These are phyloP conservation scores for Stenotaenia linearis DNA, from an alignment of 2,888 invertebrate species.

Conservation along the genomic window DNA sequence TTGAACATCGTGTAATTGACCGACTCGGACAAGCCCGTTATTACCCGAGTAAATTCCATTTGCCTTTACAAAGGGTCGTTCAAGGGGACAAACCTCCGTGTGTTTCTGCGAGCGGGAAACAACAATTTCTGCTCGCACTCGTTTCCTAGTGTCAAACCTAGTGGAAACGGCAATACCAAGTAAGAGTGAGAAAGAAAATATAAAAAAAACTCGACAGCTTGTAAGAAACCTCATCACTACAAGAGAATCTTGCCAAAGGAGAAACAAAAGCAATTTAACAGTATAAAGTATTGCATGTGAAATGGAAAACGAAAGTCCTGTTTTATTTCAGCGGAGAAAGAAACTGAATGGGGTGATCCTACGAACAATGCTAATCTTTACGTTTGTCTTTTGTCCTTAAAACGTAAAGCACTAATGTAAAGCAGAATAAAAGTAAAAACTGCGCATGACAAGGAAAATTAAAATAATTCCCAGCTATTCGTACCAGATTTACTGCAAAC, in stretches of 20 bases:
- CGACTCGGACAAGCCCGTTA: neutral
- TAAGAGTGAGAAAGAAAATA: neutral
- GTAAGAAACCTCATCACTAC: neutral
- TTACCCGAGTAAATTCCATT: neutral
- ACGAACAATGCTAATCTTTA: neutral
- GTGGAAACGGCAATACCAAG: neutral
- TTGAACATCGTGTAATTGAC: neutral
- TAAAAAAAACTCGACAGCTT: neutral
- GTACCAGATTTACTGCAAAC: too few relatives aligned
- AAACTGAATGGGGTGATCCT: neutral
- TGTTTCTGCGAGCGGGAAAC: neutral
- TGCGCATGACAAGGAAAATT: too few relatives aligned
- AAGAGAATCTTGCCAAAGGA: neutral
- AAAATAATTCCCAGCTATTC: too few relatives aligned
- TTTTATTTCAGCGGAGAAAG: neutral
- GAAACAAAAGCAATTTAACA: neutral
- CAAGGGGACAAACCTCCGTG: neutral
- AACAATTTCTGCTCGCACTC: neutral
- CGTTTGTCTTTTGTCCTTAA: too few relatives aligned
- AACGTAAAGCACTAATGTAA: too few relatives aligned
- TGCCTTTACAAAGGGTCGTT: neutral
- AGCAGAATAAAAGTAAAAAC: too few relatives aligned
- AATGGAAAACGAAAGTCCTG: neutral
- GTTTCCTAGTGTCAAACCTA: neutral
- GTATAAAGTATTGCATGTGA: neutral